A percentile compares a stretch with the other conserved stretches of the same genome.
Conservation (phyloP, 30 jellyfish, hydroid and myxozoan genomes). For the Chrysaora quinquecirrha region DNA sequence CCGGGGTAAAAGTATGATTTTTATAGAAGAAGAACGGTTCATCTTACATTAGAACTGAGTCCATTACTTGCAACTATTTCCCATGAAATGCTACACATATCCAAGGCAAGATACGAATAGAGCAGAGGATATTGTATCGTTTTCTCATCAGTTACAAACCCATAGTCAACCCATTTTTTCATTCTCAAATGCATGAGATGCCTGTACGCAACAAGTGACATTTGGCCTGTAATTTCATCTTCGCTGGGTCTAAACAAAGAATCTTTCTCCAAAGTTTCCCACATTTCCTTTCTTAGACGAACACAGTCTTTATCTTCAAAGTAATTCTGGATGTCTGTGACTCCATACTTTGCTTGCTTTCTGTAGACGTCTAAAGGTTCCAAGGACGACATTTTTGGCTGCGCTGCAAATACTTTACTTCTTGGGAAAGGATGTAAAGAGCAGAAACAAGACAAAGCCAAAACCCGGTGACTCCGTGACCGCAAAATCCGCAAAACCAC, state of each 20-base stretch:
- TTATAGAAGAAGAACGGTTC: too few species aligned
- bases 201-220: constrained; percentile 67
- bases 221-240: constrained; percentile 39
- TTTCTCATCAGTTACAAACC: constrained; percentile 18
- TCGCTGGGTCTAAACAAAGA: constrained; percentile 65
- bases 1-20: too few species aligned
- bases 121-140: constrained; percentile 12
- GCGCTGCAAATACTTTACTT: too few species aligned
- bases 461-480: too few species aligned
- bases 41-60: not conserved
- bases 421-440: too few species aligned
- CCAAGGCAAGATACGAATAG: not conserved
- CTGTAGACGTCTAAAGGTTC: constrained; percentile 71
- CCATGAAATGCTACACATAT: constrained; percentile 31
- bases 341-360: constrained; percentile 37
- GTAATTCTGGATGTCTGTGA: constrained; percentile 35
- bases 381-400: constrained; percentile 12
- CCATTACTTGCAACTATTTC: constrained; percentile 27
- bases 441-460: too few species aligned
- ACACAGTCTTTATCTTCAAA: constrained; percentile 50
- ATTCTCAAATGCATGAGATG: constrained; percentile 66
- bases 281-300: constrained; percentile 14
- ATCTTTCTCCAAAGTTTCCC: constrained; percentile 75
- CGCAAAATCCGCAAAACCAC: too few species aligned
- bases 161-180: constrained; percentile 28